Evolutionary conservation across 2,113 vertebrate species (phyloP), one percentile per base, ranked within the genome.

Genomic region (Rynchops niger): DNA sequence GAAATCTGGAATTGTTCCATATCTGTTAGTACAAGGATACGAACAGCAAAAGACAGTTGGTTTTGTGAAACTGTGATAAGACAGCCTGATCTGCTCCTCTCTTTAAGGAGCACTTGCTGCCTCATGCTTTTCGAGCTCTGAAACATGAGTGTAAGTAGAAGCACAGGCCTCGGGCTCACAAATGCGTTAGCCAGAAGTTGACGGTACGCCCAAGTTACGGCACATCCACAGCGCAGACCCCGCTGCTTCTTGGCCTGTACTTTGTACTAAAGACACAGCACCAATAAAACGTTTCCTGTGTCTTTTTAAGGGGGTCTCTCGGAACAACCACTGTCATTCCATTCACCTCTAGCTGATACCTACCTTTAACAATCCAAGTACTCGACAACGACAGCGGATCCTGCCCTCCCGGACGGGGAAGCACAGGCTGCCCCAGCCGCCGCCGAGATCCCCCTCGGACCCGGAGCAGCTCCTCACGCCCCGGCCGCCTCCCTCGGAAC

Each of bases 271-370:
- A 40, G 12, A 16, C 40, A 27, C 11, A 3, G 11, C 17, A 11
- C 0, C n/a, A 32, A 23, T 1, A 52, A 49, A 9, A 18, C 17
- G 2, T 5, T 36, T 36, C 45, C 36, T 5, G 0, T 0, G 15
- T 3, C 15, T 13, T 50, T 52, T 2, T 6, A 12, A 12, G 6
- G 6, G 17, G 5, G 5, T 30, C 15, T n/a, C 73, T 73, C 25
- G 2, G n/a, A 18, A 47, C 3, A 36, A 32, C 9, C 36, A 8
- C 49, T 3, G 7, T 2, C 59, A 5, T 17, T 18, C 6, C 17
- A 15, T 6, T 38, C 8, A 29, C 18, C 29, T 38, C 17, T 1
- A 15, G 9, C 59, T 2, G 8, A 1, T 1, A 16, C 1, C 26
- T 10, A 8, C 10, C 2, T 17, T 20, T n/a, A 49, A 65, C 11